Evolutionary conservation across 2,113 vertebrate species (phyloP).

Genomic region (Tragelaphus strepsiceros): DNA sequence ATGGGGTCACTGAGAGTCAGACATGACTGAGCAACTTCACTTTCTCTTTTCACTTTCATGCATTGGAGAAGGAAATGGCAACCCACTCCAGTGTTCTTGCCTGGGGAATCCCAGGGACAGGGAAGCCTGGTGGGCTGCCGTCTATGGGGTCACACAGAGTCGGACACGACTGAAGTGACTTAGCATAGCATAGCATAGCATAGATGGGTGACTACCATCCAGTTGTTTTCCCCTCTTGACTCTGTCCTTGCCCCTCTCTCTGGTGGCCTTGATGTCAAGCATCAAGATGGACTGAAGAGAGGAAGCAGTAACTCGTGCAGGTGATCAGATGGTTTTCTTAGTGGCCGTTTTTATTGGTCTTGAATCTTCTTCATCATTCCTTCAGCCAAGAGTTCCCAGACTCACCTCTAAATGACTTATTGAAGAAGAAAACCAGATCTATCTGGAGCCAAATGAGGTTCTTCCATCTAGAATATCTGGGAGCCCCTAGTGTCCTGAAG

Average conservation of each 20-base stretch:
- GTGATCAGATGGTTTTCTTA: neutral
- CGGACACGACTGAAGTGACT: too few relatives aligned
- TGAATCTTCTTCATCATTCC: neutral
- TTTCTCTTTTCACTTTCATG: too few relatives aligned
- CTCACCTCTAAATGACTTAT: constrained; percentile 3
- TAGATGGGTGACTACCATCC: neutral
- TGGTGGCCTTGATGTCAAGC: neutral
- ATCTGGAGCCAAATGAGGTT: neutral
- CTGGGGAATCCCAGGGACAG: too few relatives aligned
- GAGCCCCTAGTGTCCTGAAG: neutral
- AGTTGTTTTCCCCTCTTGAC: neutral
- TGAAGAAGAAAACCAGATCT: neutral
- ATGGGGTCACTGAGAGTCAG: too few relatives aligned
- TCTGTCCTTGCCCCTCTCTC: neutral
- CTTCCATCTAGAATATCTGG: neutral
- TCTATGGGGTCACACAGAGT: too few relatives aligned
- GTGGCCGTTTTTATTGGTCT: neutral
- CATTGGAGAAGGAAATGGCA: too few relatives aligned
- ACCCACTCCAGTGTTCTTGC: too few relatives aligned
- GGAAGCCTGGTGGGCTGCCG: too few relatives aligned
- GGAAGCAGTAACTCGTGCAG: neutral
- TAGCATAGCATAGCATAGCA: too few relatives aligned
- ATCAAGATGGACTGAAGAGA: neutral
- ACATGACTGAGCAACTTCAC: too few relatives aligned
- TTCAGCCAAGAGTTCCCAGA: neutral